These are phyloP conservation scores for Terrapene triunguis DNA, from an alignment of 2,113 vertebrate species.

Conservation along the genomic window DNA sequence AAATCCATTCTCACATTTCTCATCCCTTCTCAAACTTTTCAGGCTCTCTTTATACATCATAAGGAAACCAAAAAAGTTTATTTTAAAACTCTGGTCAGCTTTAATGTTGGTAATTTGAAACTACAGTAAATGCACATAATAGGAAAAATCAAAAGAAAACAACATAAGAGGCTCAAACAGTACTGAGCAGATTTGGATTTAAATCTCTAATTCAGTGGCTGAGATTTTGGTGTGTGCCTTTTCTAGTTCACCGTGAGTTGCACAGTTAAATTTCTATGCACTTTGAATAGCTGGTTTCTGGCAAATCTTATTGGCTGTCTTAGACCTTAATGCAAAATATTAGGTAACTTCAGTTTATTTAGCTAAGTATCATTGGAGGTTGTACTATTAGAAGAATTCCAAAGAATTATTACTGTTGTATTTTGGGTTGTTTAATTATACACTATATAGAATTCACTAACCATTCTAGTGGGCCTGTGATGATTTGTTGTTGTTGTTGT, in stretches of 20 bases:
- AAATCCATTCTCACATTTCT: background rate
- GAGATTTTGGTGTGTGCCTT: background rate
- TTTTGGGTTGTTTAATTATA: background rate
- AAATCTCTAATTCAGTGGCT: background rate
- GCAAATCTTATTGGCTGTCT: background rate
- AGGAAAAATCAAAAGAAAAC: background rate
- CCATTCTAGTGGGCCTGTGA: slow-evolving; percentile 3
- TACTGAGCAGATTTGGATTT: background rate
- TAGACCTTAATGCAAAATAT: background rate
- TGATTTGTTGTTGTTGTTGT: too few species aligned
- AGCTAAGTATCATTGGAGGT: background rate
- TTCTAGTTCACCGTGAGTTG: background rate
- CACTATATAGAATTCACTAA: background rate
- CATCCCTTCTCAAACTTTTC: background rate
- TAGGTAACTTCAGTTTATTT: slow-evolving; percentile 1
- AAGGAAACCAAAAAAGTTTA: background rate
- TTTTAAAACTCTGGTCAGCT: background rate
- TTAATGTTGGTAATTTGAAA: background rate
- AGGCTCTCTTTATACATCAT: accelerated
- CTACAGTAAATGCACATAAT: background rate
- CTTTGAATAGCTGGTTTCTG: slow-evolving; percentile 9
- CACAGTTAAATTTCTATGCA: background rate
- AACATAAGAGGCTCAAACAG: background rate
- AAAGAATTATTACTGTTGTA: background rate
- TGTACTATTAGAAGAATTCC: background rate